Base-by-base conservation (phyloP, 2,888 invertebrate genomes). In the Phyllotreta cruciferae region DNA sequence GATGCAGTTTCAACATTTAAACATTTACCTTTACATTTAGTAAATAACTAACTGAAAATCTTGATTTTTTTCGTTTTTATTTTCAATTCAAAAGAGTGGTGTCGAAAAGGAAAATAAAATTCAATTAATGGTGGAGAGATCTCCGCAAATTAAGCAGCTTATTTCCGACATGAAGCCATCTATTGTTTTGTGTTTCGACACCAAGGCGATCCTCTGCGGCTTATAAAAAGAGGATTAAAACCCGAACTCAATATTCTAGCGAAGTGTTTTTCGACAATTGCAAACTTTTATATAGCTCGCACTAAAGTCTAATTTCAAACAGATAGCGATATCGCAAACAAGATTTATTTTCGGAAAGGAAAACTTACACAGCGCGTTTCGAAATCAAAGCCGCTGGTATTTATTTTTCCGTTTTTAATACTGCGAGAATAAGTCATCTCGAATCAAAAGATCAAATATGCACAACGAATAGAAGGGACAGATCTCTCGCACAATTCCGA, bases 181-280 rank as follows among this genome's bases (percentile, higher is more conserved):
- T 41, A 41, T 41, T 41, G 44, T 44, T n/a, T 44, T 7, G 44
- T 44, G 44, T 44, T 44, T 44, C 44, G 10, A 44, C 44, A 44
- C 44, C 14, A 44, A 11, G 14, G 9, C 44, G 10, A 6, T 44
- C 24, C 24, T 24, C 24, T 24, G 24, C 24, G 24, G 7, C 44
- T n/a, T 44, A n/a, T 44, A n/a, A 7, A 44, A 44, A 44, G 44
- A 44, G 7, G 44, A 44, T 44, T 44, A 44, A 44, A 44, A 44
- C 14, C 44, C 9, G 24, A 24, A 44, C 44, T 44, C 44, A 44
- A 44, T 44, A 44, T 44, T 8, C 10, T 44, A 14, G 44, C 6
- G 14, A 44, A 24, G 24, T 24, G 44, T 7, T 44, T 44, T 7
- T 44, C 44, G 14, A 44, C 10, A 9, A 7, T 44, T 44, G 44